phyloP scores from a whole-genome alignment of 2,113 vertebrate genomes.

The Rhynchomys soricoides region DNA sequence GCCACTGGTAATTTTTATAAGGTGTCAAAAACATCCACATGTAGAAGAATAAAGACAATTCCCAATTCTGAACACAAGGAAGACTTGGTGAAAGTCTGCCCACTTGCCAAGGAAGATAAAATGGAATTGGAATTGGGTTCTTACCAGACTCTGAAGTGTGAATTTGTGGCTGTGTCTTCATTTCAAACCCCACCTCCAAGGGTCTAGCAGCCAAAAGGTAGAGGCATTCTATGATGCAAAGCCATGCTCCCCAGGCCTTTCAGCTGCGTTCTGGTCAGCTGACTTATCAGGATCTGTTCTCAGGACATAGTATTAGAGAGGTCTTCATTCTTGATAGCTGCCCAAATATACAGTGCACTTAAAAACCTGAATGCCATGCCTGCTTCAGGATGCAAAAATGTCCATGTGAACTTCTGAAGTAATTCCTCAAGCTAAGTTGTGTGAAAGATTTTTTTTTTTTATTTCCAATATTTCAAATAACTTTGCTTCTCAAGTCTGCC shows the following conservation, averaged over 20 bases:
- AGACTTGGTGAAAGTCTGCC: background rate
- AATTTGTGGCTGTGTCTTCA: too few species aligned
- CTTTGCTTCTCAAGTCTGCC: background rate
- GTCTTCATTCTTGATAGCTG: background rate
- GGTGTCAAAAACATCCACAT: background rate
- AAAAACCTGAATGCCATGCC: background rate
- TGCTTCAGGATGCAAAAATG: background rate
- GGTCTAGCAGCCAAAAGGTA: background rate
- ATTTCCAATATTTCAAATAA: background rate
- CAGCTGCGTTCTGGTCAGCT: background rate
- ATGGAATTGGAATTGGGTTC: too few species aligned
- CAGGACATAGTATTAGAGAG: background rate
- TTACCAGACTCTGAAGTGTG: background rate
- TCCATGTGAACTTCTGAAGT: background rate
- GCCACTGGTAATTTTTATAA: background rate
- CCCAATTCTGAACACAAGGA: background rate
- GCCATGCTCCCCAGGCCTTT: fast-evolving
- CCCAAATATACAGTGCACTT: background rate
- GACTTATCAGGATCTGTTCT: background rate
- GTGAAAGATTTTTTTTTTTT: background rate
- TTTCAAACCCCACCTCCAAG: background rate
- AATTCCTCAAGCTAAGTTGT: background rate
- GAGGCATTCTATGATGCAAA: fast-evolving
- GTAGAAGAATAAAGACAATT: background rate
- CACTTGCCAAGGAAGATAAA: too few species aligned